A percentile compares a stretch with the other conserved stretches of the same genome.
Conservation (phyloP, 2,797 vertebrate species). For the Mustela erminea region DNA sequence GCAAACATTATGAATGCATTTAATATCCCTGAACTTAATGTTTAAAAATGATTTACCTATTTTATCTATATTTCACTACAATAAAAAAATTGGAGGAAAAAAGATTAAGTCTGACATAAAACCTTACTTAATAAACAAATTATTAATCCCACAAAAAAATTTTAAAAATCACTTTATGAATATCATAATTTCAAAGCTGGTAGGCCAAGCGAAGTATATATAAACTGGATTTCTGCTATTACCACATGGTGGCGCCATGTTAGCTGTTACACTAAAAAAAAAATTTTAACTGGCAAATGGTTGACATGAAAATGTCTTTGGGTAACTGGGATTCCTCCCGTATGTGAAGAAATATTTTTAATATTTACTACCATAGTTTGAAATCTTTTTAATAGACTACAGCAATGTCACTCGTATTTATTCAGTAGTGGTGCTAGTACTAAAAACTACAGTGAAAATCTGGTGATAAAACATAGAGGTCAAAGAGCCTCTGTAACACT, state of each 20-base stretch:
- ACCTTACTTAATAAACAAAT: background rate
- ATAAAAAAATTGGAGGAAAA: background rate
- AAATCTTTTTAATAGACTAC: slow-evolving; percentile 7
- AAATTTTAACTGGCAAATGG: background rate
- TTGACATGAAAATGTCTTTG: background rate
- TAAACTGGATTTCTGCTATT: background rate
- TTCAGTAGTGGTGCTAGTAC: background rate
- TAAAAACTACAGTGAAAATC: slow-evolving; percentile 6
- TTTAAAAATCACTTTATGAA: background rate
- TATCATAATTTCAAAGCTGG: background rate
- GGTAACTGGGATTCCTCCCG: background rate
- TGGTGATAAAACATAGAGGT: background rate
- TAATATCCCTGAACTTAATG: background rate
- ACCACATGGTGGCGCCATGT: background rate
- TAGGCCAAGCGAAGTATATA: background rate
- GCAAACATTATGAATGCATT: background rate
- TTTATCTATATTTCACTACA: background rate
- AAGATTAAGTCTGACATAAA: slow-evolving; percentile 1
- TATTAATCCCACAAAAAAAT: background rate
- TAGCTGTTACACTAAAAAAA: background rate
- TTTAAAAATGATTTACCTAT: background rate
- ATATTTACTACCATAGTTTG: background rate
- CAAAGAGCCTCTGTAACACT: background rate
- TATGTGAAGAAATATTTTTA: slow-evolving; percentile 52
- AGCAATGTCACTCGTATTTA: background rate